A percentile compares a stretch with the other conserved stretches of the same genome.
Evolutionary conservation across 2,113 vertebrate genomes (phyloP).

Genomic region (Nettapus auritus): DNA sequence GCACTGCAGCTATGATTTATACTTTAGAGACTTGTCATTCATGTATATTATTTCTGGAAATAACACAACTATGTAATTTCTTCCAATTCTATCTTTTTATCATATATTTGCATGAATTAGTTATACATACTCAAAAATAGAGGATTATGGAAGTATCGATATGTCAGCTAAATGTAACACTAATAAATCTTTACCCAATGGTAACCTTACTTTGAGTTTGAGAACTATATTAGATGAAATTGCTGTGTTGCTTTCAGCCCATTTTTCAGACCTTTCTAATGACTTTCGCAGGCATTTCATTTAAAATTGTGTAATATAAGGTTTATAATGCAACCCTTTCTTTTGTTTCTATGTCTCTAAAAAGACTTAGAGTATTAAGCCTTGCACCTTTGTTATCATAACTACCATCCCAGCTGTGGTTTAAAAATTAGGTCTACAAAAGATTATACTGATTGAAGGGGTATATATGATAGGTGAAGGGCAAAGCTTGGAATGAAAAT

Average conservation of each 20-base stretch:
- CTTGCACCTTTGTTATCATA: background rate
- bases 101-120: background rate
- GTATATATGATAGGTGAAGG: background rate
- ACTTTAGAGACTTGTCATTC: background rate
- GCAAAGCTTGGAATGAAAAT: background rate
- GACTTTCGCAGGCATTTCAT: background rate
- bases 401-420: background rate
- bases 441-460: background rate
- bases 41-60: background rate
- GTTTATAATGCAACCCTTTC: background rate
- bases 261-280: background rate
- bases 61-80: background rate
- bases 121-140: background rate
- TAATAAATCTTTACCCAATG: background rate
- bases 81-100: background rate
- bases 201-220: background rate
- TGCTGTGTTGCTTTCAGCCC: background rate
- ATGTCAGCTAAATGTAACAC: background rate
- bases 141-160: background rate
- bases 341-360: background rate
- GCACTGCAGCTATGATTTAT: background rate
- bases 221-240: background rate
- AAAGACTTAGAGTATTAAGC: background rate
- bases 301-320: background rate
- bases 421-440: background rate